Base-by-base conservation (phyloP, 2,113 vertebrate species). In the Argyrosomus japonicus region DNA sequence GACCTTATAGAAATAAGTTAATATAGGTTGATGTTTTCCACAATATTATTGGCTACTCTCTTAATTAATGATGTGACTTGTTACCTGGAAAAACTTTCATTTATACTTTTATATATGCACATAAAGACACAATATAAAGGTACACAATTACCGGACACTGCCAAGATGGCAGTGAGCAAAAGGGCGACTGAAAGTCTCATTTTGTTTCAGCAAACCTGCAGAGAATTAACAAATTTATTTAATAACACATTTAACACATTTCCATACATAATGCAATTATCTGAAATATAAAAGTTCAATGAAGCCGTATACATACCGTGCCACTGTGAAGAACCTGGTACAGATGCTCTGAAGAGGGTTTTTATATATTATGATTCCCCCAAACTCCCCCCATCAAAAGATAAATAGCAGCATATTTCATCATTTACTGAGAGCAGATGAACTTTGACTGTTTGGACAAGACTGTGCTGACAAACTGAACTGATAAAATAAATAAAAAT, bases 141-240 rank as follows among this genome's bases (percentile, higher is more conserved):
- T 57, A 3, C 2, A 11, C 6, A 61, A 3, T 63, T 78, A 86
- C 81, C 80, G 0, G 68, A 13, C 32, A 14, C n/a, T 14, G 2
- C 3, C 8, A 29, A 81, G 64, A 27, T 5, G 53, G 57, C 32
- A 3, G 40, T 1, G 15, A 84, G 15, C 0, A 76, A 6, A 12
- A 81, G 13, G 18, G 51, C 0, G 5, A 10, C 48, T 21, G 25
- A 58, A 45, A 47, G 45, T 58, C 18, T 64, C 83, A 90, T 88
- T 53, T 68, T 81, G 50, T 72, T 73, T 43, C 2, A n/a, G 19
- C 2, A 47, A 77, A 67, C 67, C 80, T 83, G 62, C 23, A 68
- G 6, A 68, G 45, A 48, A 40, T 43, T 6, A 8, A 43, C 6
- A 1, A 32, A 25, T 18, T 43, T 8, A 67, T 6, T 14, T 11